Percentiles rank a stretch among this genome's conserved stretches.
phyloP scores from a whole-genome alignment of 2,797 vertebrate genomes.

The Gymnodraco acuticeps region DNA sequence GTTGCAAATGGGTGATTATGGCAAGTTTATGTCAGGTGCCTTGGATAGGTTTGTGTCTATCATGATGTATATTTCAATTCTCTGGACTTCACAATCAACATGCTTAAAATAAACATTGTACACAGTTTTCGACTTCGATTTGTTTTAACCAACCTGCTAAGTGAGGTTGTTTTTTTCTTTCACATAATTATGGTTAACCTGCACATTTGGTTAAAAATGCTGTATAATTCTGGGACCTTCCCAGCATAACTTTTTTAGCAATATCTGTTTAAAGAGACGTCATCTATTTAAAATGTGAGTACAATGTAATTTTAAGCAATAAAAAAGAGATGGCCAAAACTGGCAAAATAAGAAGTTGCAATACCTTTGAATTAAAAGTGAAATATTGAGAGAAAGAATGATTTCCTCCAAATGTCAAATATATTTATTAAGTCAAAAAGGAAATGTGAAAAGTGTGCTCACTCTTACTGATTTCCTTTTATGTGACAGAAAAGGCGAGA shows the following conservation, averaged over 20 bases:
- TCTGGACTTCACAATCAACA: too few relatives aligned
- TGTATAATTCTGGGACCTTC: neutral
- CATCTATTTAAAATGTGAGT: neutral
- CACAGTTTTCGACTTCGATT: too few relatives aligned
- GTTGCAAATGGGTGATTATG: too few relatives aligned
- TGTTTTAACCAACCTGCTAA: too few relatives aligned
- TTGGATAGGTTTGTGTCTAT: too few relatives aligned
- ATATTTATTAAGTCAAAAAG: neutral
- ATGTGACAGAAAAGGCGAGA: conserved; percentile 3
- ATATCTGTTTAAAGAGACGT: neutral
- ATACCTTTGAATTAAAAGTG: neutral
- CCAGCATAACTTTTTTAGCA: neutral
- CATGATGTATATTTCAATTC: too few relatives aligned
- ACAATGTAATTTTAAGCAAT: too few relatives aligned
- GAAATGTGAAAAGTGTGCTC: neutral
- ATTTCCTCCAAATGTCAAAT: neutral
- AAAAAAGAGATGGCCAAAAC: neutral
- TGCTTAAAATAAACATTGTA: too few relatives aligned
- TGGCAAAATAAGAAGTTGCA: neutral
- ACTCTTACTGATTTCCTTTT: neutral
- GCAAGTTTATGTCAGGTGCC: too few relatives aligned
- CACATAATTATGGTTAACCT: neutral
- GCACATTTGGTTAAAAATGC: too few relatives aligned
- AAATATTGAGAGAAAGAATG: neutral
- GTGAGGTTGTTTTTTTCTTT: neutral